A percentile compares a stretch with the other conserved stretches of the same genome.
These are phyloP conservation scores for Watsonalla cultraria DNA, from an alignment of 2,888 invertebrate species.

Conservation along the genomic window DNA sequence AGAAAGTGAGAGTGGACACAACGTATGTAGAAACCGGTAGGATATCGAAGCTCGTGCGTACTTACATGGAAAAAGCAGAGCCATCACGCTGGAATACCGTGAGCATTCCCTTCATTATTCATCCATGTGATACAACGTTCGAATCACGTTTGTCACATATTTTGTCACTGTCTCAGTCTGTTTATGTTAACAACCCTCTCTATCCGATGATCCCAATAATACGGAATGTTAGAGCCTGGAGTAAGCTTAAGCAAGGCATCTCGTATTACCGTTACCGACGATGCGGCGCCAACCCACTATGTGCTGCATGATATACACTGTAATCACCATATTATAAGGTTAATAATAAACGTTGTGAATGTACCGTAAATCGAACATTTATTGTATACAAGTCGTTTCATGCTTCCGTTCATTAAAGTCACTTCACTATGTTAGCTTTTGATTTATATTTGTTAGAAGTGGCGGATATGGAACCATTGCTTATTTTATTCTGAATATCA, in stretches of 20 bases:
- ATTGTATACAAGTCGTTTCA: neutral
- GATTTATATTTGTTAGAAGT: too few relatives aligned
- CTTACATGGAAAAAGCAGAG: constrained; percentile 6
- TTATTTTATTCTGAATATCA: too few relatives aligned
- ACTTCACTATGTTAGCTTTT: neutral
- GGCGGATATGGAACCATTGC: too few relatives aligned
- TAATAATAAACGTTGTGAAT: constrained; percentile 17
- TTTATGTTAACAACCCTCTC: constrained; percentile 10
- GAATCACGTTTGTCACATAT: constrained; percentile 6
- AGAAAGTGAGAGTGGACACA: neutral
- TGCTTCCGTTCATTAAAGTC: neutral
- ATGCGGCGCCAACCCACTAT: constrained; percentile 53
- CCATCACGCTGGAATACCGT: neutral
- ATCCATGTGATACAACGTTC: neutral
- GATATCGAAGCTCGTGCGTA: neutral
- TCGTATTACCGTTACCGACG: constrained; percentile 73
- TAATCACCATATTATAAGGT: constrained; percentile 26
- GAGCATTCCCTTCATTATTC: neutral
- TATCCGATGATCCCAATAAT: constrained; percentile 29
- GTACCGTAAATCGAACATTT: neutral
- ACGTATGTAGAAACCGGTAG: constrained; percentile 1
- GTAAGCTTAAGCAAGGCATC: constrained; percentile 60
- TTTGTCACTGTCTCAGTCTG: neutral
- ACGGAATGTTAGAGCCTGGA: constrained; percentile 40
- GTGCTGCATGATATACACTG: constrained; percentile 22